phyloP scores from a whole-genome alignment of 2,113 vertebrate species.

The Archocentrus centrarchus region DNA sequence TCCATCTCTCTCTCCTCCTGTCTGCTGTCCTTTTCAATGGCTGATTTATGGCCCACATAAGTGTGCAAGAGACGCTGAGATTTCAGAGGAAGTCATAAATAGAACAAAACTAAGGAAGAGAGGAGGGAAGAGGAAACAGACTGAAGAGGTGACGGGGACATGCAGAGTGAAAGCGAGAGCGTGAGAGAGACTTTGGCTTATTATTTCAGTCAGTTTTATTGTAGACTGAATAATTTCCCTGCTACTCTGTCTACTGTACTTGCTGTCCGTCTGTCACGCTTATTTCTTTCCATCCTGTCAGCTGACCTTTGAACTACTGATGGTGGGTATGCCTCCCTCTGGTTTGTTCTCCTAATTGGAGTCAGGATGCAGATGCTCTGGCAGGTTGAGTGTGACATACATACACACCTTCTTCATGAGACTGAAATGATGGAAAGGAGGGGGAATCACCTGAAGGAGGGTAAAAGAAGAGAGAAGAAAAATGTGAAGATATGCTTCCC shows the following conservation, averaged over 20 bases:
- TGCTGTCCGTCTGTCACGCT: slow-evolving; percentile 44
- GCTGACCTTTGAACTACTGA: slow-evolving; percentile 75
- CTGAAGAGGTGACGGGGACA: slow-evolving; percentile 67
- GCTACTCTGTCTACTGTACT: slow-evolving; percentile 57
- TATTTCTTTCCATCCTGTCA: slow-evolving; percentile 69
- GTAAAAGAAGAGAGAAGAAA: slow-evolving; percentile 21
- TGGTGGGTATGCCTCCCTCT: slow-evolving; percentile 64
- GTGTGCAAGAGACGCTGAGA: slow-evolving; percentile 76
- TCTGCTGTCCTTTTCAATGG: slow-evolving; percentile 87
- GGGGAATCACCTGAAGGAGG: not conserved
- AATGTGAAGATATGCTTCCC: not conserved
- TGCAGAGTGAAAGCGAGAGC: slow-evolving; percentile 59
- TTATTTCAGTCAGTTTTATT: slow-evolving; percentile 59
- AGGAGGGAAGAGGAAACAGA: slow-evolving; percentile 71
- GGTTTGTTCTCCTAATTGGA: slow-evolving; percentile 79
- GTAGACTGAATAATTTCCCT: slow-evolving; percentile 38
- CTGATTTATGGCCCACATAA: slow-evolving; percentile 88
- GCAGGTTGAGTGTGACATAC: slow-evolving; percentile 50
- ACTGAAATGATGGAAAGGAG: slow-evolving; percentile 26
- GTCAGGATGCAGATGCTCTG: slow-evolving; percentile 75
- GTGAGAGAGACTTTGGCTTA: slow-evolving; percentile 54
- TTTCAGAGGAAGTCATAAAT: slow-evolving; percentile 85
- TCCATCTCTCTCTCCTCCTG: slow-evolving; percentile 83
- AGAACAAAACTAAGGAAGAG: slow-evolving; percentile 73
- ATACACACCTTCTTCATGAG: slow-evolving; percentile 32